Evolutionary conservation across 2,113 vertebrate species (phyloP).

Genomic region (Coracopsis vasa): DNA sequence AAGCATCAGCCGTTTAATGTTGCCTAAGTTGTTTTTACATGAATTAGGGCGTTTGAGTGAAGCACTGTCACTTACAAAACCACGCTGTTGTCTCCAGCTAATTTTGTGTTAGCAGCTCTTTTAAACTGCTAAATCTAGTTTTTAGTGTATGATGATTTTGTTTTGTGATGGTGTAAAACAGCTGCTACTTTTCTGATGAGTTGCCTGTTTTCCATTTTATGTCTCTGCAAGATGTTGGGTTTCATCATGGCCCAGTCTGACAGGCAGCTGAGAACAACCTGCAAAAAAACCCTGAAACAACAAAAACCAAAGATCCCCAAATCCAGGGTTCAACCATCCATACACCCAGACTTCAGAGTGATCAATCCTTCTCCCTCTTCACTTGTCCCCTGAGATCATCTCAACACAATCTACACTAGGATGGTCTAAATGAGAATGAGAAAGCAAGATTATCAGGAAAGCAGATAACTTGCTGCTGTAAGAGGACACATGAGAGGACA

Average conservation of each 20-base stretch:
- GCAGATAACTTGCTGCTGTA: neutral
- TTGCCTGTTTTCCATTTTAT: slow-evolving; percentile 72
- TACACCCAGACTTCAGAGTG: neutral
- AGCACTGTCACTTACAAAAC: slow-evolving; percentile 59
- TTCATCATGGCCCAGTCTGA: slow-evolving; percentile 33
- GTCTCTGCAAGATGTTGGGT: slow-evolving; percentile 67
- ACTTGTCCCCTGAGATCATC: neutral
- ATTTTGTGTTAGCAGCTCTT: slow-evolving; percentile 71
- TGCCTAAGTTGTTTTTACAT: slow-evolving; percentile 64
- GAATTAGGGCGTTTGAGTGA: slow-evolving; percentile 66
- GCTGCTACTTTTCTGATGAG: slow-evolving; percentile 68
- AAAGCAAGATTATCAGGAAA: neutral
- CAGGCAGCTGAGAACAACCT: slow-evolving; percentile 53
- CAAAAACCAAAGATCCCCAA: neutral
- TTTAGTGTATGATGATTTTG: slow-evolving; percentile 68
- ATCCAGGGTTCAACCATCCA: neutral
- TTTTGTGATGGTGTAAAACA: slow-evolving; percentile 71
- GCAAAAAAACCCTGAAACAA: neutral
- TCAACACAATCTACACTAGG: neutral
- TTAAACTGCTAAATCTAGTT: slow-evolving; percentile 69
- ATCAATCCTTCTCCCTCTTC: neutral
- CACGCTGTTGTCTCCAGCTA: slow-evolving; percentile 60
- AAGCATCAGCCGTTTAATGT: slow-evolving; percentile 47
- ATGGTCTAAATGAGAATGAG: neutral
- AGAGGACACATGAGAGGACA: neutral